These are phyloP conservation scores for Acestrorhynchus altus DNA, from an alignment of 2,797 vertebrate species.

Conservation along the genomic window DNA sequence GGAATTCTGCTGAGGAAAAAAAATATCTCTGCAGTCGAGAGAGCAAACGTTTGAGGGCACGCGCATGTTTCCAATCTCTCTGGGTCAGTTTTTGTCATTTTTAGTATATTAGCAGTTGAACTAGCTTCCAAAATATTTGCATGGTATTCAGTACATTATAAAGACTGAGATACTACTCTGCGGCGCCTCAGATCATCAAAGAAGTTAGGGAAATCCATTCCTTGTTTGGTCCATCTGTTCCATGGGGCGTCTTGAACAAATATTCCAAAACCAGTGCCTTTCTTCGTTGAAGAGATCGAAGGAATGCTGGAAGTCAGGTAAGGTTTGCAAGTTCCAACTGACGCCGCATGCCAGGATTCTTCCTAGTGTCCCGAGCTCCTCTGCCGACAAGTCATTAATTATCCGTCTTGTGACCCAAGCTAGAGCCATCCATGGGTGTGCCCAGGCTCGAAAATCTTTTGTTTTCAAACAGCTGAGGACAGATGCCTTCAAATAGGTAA, in stretches of 20 bases:
- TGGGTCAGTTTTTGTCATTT: not conserved
- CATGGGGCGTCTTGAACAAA: constrained; percentile 44
- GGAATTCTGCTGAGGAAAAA: constrained; percentile 49
- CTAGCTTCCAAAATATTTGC: constrained; percentile 7
- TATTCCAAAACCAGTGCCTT: constrained; percentile 51
- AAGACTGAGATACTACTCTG: constrained; percentile 16
- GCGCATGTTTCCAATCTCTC: constrained; percentile 24
- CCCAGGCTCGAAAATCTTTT: constrained; percentile 67
- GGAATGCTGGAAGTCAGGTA: constrained; percentile 79
- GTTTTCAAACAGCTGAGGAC: constrained; percentile 61
- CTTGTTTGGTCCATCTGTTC: constrained; percentile 51
- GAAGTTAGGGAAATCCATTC: constrained; percentile 54
- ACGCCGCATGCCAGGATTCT: constrained; percentile 67
- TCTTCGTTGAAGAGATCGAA: constrained; percentile 50
- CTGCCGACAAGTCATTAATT: constrained; percentile 77
- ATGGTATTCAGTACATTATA: constrained; percentile 1
- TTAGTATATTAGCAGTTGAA: not conserved
- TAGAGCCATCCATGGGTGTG: constrained; percentile 70
- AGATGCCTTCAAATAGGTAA: constrained; percentile 71
- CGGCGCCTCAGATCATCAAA: constrained; percentile 38
- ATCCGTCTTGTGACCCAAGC: constrained; percentile 77
- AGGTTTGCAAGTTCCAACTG: constrained; percentile 61
- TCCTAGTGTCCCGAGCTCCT: constrained; percentile 67
- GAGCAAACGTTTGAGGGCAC: constrained; percentile 21
- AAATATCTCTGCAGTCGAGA: constrained; percentile 34